These are phyloP conservation scores for Bradynema listronoti DNA, from an alignment of 1,140 invertebrate species.

Conservation along the genomic window DNA sequence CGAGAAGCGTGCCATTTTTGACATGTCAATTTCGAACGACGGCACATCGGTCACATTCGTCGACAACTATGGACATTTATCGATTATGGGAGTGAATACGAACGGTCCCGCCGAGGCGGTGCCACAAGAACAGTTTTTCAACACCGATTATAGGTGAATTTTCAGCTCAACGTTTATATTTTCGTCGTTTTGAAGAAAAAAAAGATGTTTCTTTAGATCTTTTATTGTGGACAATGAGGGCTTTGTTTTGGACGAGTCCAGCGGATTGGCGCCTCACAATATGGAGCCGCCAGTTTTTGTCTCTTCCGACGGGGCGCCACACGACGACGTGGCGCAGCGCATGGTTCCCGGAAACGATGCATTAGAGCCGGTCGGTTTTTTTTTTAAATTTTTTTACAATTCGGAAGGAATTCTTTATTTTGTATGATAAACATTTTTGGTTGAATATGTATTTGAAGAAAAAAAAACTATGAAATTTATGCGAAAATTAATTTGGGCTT, in stretches of 20 bases:
- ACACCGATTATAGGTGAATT: slow-evolving; percentile 22
- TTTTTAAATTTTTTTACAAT: not conserved
- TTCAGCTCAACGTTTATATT: not conserved
- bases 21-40: slow-evolving; percentile 83
- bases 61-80: slow-evolving; percentile 86
- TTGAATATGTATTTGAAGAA: not conserved
- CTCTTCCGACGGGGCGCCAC: slow-evolving; percentile 10
- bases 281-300: slow-evolving; percentile 22
- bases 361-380: not conserved
- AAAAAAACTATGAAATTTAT: not conserved
- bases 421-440: not conserved
- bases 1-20: slow-evolving; percentile 70
- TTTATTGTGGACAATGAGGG: slow-evolving; percentile 19
- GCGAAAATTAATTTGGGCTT: not conserved
- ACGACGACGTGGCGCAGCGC: slow-evolving; percentile 15
- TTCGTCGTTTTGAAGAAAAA: too few relatives aligned
- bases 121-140: slow-evolving; percentile 26
- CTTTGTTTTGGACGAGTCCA: slow-evolving; percentile 23
- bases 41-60: slow-evolving; percentile 79
- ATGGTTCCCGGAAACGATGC: slow-evolving; percentile 26
- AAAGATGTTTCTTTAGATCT: slow-evolving; percentile 8
- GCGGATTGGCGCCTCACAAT: slow-evolving; percentile 17
- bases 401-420: not conserved
- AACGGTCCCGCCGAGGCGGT: slow-evolving; percentile 58
- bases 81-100: slow-evolving; percentile 78